Base-by-base conservation (phyloP, 2,113 vertebrate species). In the Rhinoptilus africanus region DNA sequence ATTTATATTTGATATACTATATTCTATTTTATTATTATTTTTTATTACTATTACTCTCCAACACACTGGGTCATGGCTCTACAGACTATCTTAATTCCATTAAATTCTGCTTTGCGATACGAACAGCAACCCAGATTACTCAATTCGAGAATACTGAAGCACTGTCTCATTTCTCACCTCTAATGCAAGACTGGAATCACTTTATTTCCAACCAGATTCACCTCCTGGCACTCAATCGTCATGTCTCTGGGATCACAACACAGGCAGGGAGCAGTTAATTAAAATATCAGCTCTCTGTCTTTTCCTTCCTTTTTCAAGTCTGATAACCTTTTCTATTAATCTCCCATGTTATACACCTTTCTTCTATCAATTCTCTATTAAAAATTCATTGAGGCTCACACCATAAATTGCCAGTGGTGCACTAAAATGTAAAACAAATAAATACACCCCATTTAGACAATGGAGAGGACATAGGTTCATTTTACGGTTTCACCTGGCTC, bases 211-310 rank as follows among this genome's bases (percentile, higher is more conserved):
- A 90, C 15, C 82, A 93, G 51, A 94, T 88, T 96, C 94, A 93
- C 90, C 95, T 94, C 90, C 96, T 92, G 93, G 95, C 82, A n/a
- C 82, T 94, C 93, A 91, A 14, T 71, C 4, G 7, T 71, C 18
- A 19, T n/a, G 67, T 94, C 60, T 93, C 85, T 93, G 85, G 75
- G 82, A 94, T 78, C 93, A 93, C 79, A 88, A 74, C 22, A 17
- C 85, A 92, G 75, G 68, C 85, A 86, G 95, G 82, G 95, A 95
- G 72, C 72, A 94, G 79, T 96, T 94, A 95, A 96, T 96, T 96
- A 95, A 96, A 94, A 94, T 86, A 96, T 94, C 95, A 95, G 59
- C 85, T 62, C 73, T 72, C 75, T 74, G 37, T 45, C 75, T 83
- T 82, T 91, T 62, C 76, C 85, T 75, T 86, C 43, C 57, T 82